Base-by-base conservation (phyloP, 2,888 invertebrate genomes). In the Latrodectus hesperus region DNA sequence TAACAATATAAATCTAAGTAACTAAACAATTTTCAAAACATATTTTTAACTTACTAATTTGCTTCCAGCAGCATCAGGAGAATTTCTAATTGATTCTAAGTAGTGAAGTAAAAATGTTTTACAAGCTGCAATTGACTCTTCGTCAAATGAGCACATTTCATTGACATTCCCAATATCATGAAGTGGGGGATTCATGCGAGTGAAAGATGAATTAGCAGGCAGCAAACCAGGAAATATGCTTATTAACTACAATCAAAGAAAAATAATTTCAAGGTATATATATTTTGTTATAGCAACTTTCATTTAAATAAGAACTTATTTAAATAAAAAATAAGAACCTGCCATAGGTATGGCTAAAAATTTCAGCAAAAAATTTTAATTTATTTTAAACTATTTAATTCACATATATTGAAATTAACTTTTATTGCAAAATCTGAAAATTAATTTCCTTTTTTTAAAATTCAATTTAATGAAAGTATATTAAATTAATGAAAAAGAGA, bases 131-230 rank as follows among this genome's bases (percentile, higher is more conserved):
- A 92, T 90, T 75, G 91, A 90, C 51, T 90, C 90, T 14, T 90
- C 90, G 88, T 93, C 91, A 17, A 91, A 91, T 75, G 91, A 91
- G 51, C 92, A 91, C 81, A 93, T 90, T 89, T 93, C 92, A 88
- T 91, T 91, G 16, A 93, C 91, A 90, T 93, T 93, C 2, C 93
- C 92, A 70, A 93, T 92, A 81, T 92, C 92, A 89, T 93, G 93
- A 4, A 93, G 91, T 1, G 93, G 92, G 8, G 93, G 93, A 14
- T 92, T 90, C n/a, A 92, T 90, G 38, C 93, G 91, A 2, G 92
- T 91, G 90, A 93, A 93, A 83, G 91, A 91, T 5, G 92, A 91
- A 52, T 90, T 91, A 26, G 91, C 82, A 0, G 93, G 93, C 89
- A 93, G 90, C 71, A 93, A 90, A 55, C 91, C 90, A 8, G 93